Evolutionary conservation across 2,888 invertebrate species (phyloP), one percentile per base, ranked within the genome.

Genomic region (Agonopterix arenella): DNA sequence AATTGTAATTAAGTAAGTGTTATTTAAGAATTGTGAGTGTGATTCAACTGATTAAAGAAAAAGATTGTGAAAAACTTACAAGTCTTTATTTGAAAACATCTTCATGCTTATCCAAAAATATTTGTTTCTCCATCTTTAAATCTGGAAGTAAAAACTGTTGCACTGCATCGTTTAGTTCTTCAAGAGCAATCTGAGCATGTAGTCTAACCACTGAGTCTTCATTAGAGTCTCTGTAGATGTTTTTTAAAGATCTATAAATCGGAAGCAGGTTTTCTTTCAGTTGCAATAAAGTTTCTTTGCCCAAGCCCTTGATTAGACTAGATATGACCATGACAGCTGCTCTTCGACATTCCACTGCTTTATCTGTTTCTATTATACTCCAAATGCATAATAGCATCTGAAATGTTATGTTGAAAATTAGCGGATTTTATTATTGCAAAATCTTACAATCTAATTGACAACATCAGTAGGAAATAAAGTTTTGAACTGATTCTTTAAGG

Each of bases 291-390:
- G 92, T 91, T 58, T 95, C 93, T 62, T 89, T 91, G 37, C 94
- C 94, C 9, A 96, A 83, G 7, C 97, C 97, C 66, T 92, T 92
- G 43, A 97, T 83, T 46, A 97, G 76, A 61, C 94, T 90, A 41
- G 93, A 91, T 55, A 95, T 89, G n/a, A 96, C 93, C 78, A 95
- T 90, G 10, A 95, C 93, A 4, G 95, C 95, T 4, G 96, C 96
- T 65, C 96, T 90, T 48, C 96, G 89, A 40, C 95, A 95, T 76
- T 95, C 94, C 2, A 92, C 80, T 28, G 92, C 90, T 66, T 92
- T 91, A 67, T 96, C 96, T 0, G 91, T 91, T 68, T 92, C 90
- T 64, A 96, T 88, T 59, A 95, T 90, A 58, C 90, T 90, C 69
- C 92, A 91, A 48, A 95, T 90, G 69, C 94, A 95, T 18, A 91